A percentile compares a stretch with the other conserved stretches of the same genome.
These are phyloP conservation scores for Venustaconcha ellipsiformis DNA, from an alignment of 1,140 invertebrate genomes.

Conservation along the genomic window DNA sequence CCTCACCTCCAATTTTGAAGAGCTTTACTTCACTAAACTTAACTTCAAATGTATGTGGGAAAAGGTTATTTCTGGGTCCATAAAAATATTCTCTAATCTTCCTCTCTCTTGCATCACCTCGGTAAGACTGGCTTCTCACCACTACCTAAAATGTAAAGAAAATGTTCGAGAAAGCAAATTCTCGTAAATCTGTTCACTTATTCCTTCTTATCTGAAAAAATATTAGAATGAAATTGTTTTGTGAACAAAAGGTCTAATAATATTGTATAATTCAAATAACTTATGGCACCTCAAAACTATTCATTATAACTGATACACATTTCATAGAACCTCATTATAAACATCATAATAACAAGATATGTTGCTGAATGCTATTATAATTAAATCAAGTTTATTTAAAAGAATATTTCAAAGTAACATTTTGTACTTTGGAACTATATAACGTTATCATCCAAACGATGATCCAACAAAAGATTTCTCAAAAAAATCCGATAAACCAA, in stretches of 20 bases:
- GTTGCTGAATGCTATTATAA: too few relatives aligned
- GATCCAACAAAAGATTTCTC: too few relatives aligned
- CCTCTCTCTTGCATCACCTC: slow-evolving; percentile 83
- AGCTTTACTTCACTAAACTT: slow-evolving; percentile 81
- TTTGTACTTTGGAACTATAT: too few relatives aligned
- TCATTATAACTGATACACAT: too few relatives aligned
- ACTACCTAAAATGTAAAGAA: slow-evolving; percentile 77
- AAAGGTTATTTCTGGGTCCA: slow-evolving; percentile 79
- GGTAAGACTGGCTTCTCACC: slow-evolving; percentile 80
- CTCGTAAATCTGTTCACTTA: not conserved
- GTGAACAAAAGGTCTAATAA: not conserved
- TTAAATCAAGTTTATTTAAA: too few relatives aligned
- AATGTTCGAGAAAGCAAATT: not conserved
- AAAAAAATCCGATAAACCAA: too few relatives aligned
- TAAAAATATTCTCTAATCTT: slow-evolving; percentile 96
- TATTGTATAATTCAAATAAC: too few relatives aligned
- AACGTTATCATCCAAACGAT: too few relatives aligned
- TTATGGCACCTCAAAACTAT: too few relatives aligned
- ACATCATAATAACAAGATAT: too few relatives aligned
- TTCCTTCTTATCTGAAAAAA: not conserved
- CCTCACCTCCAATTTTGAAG: slow-evolving; percentile 87
- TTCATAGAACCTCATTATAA: too few relatives aligned
- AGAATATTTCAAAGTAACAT: too few relatives aligned
- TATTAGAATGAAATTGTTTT: not conserved
- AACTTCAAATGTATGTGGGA: slow-evolving; percentile 75